A percentile compares a stretch with the other conserved stretches of the same genome.
Conservation (phyloP, 1,140 invertebrate genomes). For the Drosophila seguyi region DNA sequence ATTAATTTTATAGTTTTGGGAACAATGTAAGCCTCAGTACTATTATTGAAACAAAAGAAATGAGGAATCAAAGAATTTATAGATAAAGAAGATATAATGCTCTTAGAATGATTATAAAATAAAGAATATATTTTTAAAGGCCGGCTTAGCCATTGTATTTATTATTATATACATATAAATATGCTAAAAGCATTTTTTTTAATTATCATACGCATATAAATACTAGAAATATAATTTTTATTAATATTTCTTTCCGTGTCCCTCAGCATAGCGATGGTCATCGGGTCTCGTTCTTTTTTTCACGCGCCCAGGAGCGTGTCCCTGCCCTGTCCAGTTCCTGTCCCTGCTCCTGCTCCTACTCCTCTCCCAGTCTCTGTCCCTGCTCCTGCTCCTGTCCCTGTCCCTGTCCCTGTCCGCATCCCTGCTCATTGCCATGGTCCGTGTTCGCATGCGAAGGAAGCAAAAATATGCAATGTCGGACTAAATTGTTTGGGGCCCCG, state of each 20-base stretch:
- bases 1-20: neutral
- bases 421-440: conserved; percentile 26
- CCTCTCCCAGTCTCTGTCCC: too few relatives aligned
- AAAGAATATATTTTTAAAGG: too few relatives aligned
- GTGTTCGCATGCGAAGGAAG: conserved; percentile 44
- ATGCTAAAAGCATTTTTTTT: too few relatives aligned
- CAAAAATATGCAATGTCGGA: conserved; percentile 56
- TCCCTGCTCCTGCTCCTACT: neutral
- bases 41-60: too few relatives aligned
- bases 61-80: too few relatives aligned
- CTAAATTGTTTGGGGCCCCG: conserved; percentile 50
- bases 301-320: conserved; percentile 65
- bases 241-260: conserved; percentile 1
- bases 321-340: conserved; percentile 25
- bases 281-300: conserved; percentile 48
- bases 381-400: neutral
- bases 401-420: neutral
- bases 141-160: too few relatives aligned
- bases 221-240: neutral
- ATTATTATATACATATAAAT: too few relatives aligned
- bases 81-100: too few relatives aligned
- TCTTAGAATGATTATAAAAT: too few relatives aligned
- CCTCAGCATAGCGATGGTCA: conserved; percentile 50
- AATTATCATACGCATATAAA: neutral
- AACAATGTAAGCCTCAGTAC: too few relatives aligned